Evolutionary conservation across 2,113 vertebrate genomes (phyloP), one percentile per base, ranked within the genome.

Genomic region (Pipa parva): DNA sequence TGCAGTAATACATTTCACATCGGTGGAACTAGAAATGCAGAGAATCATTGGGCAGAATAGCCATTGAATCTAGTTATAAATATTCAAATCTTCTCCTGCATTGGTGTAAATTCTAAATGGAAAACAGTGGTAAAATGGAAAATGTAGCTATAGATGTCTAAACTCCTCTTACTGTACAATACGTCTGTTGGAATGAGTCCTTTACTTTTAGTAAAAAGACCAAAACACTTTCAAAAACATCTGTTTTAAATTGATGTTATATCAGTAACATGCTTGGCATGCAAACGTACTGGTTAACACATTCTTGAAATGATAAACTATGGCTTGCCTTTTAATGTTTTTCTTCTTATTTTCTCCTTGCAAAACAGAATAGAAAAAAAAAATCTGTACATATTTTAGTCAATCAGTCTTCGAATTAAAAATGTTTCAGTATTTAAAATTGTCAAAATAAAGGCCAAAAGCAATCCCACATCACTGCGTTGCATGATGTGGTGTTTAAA

Each of bases 401-500:
- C 2, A 1, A 18, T 28, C 20, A 10, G 2, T 6, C 0, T 0
- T 12, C 1, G 55, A 63, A 63, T 18, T 63, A 77, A 76, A 66
- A 7, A 33, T 20, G 24, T 52, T 60, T 1, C 55, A 9, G 1
- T 2, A 24, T 63, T 64, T 49, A 22, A 49, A 22, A 24, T 49
- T 49, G 46, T 13, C 21, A 21, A 49, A 49, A 12, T 20, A 49
- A 49, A 49, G 9, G 21, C 18, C 18, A 13, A 20, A 3, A 49
- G 11, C 46, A 49, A 49, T 49, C 10, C 46, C 20, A 24, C 18
- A 29, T 54, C 52, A 71, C 67, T 76, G 81, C 74, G 63, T 80
- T 80, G 57, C 86, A 62, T 83, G 83, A 88, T 87, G 87, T 85
- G 78, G 80, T 83, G 84, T 88, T 85, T 79, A 77, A 12, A 87